Evolutionary conservation across 2,888 invertebrate species (phyloP).

Genomic region (Rhodophaea formosa): DNA sequence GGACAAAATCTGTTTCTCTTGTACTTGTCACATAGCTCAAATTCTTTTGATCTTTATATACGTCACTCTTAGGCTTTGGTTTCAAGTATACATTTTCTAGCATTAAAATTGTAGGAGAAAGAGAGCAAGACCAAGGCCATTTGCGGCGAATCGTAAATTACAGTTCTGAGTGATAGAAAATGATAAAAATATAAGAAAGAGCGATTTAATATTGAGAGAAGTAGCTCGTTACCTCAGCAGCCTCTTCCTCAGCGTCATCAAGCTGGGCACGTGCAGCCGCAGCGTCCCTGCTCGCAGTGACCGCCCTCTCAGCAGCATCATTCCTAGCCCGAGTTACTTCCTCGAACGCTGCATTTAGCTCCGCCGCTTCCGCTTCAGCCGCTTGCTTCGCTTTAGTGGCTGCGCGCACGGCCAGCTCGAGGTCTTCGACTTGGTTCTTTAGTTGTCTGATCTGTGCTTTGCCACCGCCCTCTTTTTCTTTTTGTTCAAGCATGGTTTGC

Average conservation of each 20-base stretch:
- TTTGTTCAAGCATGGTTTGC: constrained; percentile 93
- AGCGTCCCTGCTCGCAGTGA: constrained; percentile 87
- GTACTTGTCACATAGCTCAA: too few relatives aligned
- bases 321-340: constrained; percentile 87
- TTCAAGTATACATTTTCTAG: too few relatives aligned
- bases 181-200: too few relatives aligned
- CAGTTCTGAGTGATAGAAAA: too few relatives aligned
- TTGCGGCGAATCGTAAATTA: too few relatives aligned
- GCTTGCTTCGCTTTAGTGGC: constrained; percentile 93
- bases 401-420: constrained; percentile 91
- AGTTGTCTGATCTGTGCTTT: constrained; percentile 88
- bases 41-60: too few relatives aligned
- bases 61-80: too few relatives aligned
- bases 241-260: constrained; percentile 96
- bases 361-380: constrained; percentile 92
- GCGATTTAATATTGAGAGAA: too few relatives aligned
- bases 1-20: too few relatives aligned
- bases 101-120: too few relatives aligned
- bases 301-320: constrained; percentile 89
- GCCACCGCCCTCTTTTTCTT: constrained; percentile 92
- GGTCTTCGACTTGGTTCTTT: constrained; percentile 92
- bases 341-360: constrained; percentile 90
- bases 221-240: constrained; percentile 83
- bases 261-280: constrained; percentile 90
- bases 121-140: too few relatives aligned